Evolutionary conservation across 2,797 vertebrate genomes (phyloP).

Genomic region (Linurgus olivaceus): DNA sequence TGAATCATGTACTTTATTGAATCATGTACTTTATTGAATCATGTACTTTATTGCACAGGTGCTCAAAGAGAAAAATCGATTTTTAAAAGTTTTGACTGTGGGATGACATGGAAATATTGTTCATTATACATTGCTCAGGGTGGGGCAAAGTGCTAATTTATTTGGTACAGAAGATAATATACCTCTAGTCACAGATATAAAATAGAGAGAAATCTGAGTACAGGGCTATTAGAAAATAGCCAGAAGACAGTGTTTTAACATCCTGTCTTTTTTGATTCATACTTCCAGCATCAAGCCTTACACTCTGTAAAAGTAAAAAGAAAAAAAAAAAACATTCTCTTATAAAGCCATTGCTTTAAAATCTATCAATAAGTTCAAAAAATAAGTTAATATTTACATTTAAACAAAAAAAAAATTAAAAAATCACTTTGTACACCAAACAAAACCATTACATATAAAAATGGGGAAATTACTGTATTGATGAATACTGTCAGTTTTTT

Average conservation of each 20-base stretch:
- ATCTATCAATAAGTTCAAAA: too few relatives aligned
- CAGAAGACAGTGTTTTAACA: too few relatives aligned
- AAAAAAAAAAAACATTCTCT: too few relatives aligned
- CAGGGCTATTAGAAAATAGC: too few relatives aligned
- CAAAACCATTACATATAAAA: neutral
- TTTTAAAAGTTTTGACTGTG: neutral
- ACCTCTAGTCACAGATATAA: neutral
- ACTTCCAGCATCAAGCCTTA: too few relatives aligned
- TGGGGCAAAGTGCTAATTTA: neutral
- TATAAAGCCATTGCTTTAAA: too few relatives aligned
- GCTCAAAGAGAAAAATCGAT: accelerated
- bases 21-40: too few relatives aligned
- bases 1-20: neutral
- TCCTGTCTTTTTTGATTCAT: too few relatives aligned
- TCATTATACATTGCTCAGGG: neutral
- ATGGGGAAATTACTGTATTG: neutral
- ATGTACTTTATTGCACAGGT: neutral
- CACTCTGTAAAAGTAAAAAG: too few relatives aligned
- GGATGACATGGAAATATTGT: neutral
- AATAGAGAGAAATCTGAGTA: neutral
- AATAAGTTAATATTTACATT: neutral
- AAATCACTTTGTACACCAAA: neutral
- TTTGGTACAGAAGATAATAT: neutral
- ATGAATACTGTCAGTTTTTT: neutral
- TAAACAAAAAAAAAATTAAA: neutral